Conservation (phyloP, 1,140 invertebrate genomes). For the Pseudoatta argentina region DNA sequence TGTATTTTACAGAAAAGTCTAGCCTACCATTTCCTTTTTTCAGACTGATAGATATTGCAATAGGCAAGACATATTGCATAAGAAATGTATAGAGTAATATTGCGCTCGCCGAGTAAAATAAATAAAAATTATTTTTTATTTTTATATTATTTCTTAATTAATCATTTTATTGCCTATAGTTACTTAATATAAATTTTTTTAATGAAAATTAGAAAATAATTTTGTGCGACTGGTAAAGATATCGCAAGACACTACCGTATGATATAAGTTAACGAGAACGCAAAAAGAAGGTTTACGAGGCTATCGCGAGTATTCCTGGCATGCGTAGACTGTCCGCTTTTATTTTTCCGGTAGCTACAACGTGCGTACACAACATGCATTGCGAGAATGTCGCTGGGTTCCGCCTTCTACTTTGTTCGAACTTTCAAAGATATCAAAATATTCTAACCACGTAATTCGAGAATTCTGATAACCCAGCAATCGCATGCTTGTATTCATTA, state of each 20-base stretch:
- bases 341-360: slow-evolving; percentile 42
- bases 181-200: not conserved
- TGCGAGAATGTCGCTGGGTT: not conserved
- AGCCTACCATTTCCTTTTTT: not conserved
- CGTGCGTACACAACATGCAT: not conserved
- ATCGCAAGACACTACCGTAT: not conserved
- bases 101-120: not conserved
- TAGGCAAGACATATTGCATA: not conserved
- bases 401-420: slow-evolving; percentile 14
- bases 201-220: not conserved
- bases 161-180: not conserved
- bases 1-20: not conserved
- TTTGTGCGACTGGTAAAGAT: not conserved
- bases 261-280: slow-evolving; percentile 11
- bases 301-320: slow-evolving; percentile 32
- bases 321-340: slow-evolving; percentile 37
- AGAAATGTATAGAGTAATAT: not conserved
- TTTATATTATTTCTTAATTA: not conserved
- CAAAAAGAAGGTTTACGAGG: slow-evolving; percentile 31
- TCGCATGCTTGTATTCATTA: slow-evolving; percentile 5
- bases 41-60: not conserved
- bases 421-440: slow-evolving; percentile 21
- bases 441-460: slow-evolving; percentile 21
- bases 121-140: not conserved
- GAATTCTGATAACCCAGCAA: slow-evolving; percentile 13